Base-by-base conservation (phyloP, 2,888 invertebrate species). In the Aporophyla lueneburgensis region DNA sequence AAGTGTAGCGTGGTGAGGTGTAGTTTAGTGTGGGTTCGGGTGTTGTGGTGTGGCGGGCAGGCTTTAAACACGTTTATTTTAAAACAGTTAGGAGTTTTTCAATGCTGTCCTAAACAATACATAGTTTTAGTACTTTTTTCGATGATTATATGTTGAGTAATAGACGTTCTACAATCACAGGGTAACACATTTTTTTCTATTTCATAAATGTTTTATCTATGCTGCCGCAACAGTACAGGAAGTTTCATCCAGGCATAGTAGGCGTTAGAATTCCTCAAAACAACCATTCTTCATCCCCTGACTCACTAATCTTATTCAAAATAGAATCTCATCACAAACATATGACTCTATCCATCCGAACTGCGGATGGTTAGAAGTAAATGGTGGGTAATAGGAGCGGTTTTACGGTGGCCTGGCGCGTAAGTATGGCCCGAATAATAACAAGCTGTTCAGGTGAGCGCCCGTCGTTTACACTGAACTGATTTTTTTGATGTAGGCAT, bases 391-490 rank as follows among this genome's bases (percentile, higher is more conserved):
- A 80, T 84, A 73, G 49, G 24, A 77, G 58, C 77, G 19, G 71
- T 71, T 83, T 83, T 77, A 85, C 71, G 79, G 84, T 86, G 84
- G 91, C 86, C 92, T 90, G 92, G 92, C 87, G 83, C 40, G 87
- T 85, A 83, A 90, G 88, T 86, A 88, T 86, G 92, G 90, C 90
- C 88, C 89, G 89, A 90, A 93, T 93, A 93, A 95, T 93, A 95
- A 95, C 95, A 95, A 86, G 51, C 87, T 88, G 75, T 84, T 91
- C 91, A 92, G 91, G 92, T 94, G 90, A 91, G 89, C 91, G 81
- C 75, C 85, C 86, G 87, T 74, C 89, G 93, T 92, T 94, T 94
- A 94, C 93, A 92, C 87, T 93, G 91, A 90, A 92, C 93, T 90
- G 91, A 92, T 92, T 92, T 92, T 33, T 89, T 87, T 61, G 24